Evolutionary conservation across 2,888 invertebrate species (phyloP), one percentile per base, ranked within the genome.

Genomic region (Melangyna quadrimaculata): DNA sequence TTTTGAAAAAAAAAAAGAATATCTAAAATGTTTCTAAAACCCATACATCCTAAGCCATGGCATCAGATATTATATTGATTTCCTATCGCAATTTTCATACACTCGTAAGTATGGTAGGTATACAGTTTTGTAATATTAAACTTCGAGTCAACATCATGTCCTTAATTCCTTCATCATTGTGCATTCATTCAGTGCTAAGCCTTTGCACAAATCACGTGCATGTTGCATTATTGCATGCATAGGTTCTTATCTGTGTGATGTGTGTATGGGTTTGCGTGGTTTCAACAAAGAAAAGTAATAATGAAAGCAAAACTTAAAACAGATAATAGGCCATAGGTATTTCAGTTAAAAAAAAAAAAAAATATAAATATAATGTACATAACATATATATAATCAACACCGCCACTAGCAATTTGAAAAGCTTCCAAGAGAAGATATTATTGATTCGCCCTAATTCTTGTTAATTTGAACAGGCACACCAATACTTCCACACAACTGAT

Each of bases 381-480:
- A 61, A 22, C 1, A 14, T 1, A 24, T 35, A 24, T 1, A 19
- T 35, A 27, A 43, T 37, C 55, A 37, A 70, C 70, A 57, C 70
- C 55, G 73, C 63, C 55, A 70, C 63, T 65, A 14, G 61, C 75
- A 61, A 75, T 53, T 77, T 75, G 55, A 70, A 86, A 81, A 86
- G 86, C 86, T 86, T 86, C 35, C 70, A 73, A 78, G 59, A 71
- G 73, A 78, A 78, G 82, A 78, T 82, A 87, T 87, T 82, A 87
- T 87, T 87, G 87, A 87, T 87, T 87, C 87, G 87, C 78, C 87
- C 87, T 87, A 87, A 87, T 87, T 87, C 87, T 82, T 78, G 69
- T 82, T 87, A 87, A 87, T 87, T 78, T 82, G 63, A 78, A 63
- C 70, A 82, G 72, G 55, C 82, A 86, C 57, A 77, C 73, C 70